A percentile compares a stretch with the other conserved stretches of the same genome.
phyloP scores from a whole-genome alignment of 2,888 invertebrate species.

The Cynaeus angustus region DNA sequence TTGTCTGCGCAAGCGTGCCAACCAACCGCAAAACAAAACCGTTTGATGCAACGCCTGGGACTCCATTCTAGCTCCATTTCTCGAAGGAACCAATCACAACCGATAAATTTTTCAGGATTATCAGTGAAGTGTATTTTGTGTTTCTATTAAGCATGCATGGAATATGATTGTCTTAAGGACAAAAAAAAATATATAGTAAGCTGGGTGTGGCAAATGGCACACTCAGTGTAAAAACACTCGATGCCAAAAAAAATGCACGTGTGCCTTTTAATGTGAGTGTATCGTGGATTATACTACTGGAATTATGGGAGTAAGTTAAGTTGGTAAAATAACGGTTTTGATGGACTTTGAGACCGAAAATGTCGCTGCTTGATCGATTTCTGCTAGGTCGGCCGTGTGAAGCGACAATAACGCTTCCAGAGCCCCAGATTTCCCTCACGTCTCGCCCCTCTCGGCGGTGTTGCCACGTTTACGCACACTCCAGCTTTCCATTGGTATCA shows the following conservation, averaged over 20 bases:
- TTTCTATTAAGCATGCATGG: constrained; percentile 52
- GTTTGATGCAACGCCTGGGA: constrained; percentile 23
- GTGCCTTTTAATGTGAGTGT: constrained; percentile 51
- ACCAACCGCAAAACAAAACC: constrained; percentile 52
- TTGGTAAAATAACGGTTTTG: constrained; percentile 12
- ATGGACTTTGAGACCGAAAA: constrained; percentile 10
- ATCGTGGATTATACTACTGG: constrained; percentile 48
- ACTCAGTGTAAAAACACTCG: constrained; percentile 19
- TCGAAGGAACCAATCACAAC: constrained; percentile 47
- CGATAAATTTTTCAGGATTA: constrained; percentile 52
- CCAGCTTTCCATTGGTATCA: constrained; percentile 67
- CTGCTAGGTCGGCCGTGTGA: constrained; percentile 59
- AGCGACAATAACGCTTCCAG: constrained; percentile 63
- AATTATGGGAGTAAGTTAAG: too few species aligned
- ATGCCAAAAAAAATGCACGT: neutral
- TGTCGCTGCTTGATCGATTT: constrained; percentile 50
- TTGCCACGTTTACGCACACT: constrained; percentile 65
- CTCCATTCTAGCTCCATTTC: constrained; percentile 53
- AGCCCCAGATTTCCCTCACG: constrained; percentile 59
- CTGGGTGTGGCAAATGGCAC: constrained; percentile 54
- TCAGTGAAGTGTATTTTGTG: constrained; percentile 61
- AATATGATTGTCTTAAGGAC: neutral
- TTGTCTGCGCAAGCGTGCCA: constrained; percentile 46
- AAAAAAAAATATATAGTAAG: constrained; percentile 7
- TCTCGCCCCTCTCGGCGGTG: constrained; percentile 59